Base-by-base conservation (phyloP, 2,113 vertebrate genomes). In the Chroicocephalus ridibundus region DNA sequence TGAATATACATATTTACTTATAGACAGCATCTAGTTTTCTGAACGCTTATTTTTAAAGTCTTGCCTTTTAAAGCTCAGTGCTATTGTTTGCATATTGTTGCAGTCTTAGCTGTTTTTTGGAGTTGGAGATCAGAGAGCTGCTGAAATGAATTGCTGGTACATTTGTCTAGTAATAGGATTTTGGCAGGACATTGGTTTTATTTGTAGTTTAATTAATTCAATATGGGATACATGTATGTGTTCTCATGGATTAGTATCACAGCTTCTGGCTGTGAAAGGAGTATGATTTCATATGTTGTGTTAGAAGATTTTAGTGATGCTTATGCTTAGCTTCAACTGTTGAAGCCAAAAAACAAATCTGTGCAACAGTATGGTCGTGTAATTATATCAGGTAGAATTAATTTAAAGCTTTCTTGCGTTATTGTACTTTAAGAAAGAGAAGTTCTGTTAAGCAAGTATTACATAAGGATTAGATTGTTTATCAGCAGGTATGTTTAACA, bases 121-220 rank as follows among this genome's bases (percentile, higher is more conserved):
- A 90, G n/a, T 15, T 74, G 40, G 44, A 82, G 57, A 72, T 80
- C n/a, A 83, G 64, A 66, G 32, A 71, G 72, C 52, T 97, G 90
- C 65, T 72, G 62, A 55, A 66, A 87, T 15, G 21, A 69, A 42
- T 71, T 92, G 74, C 62, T 72, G 34, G 49, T 84, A 26, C 14
- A 21, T 93, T 57, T 51, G 82, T 70, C 74, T 93, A 64, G 4
- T 83, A 81, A 82, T 49, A 86, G 42, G 40, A 38, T 92, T 95
- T 91, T 97, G 84, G 72, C 84, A 88, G 52, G 21, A 49, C 8
- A 5, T 26, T 70, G 42, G 21, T 66, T 91, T 94, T 90, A 66
- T 88, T 86, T 88, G 71, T 82, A 86, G 36, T 75, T 88, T 79
- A 88, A 94, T 54, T 90, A 83, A 90, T 70, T 90, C 93, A 90